A percentile compares a stretch with the other conserved stretches of the same genome.
Evolutionary conservation across 2,797 vertebrate genomes (phyloP).

Genomic region (Falco naumanni): DNA sequence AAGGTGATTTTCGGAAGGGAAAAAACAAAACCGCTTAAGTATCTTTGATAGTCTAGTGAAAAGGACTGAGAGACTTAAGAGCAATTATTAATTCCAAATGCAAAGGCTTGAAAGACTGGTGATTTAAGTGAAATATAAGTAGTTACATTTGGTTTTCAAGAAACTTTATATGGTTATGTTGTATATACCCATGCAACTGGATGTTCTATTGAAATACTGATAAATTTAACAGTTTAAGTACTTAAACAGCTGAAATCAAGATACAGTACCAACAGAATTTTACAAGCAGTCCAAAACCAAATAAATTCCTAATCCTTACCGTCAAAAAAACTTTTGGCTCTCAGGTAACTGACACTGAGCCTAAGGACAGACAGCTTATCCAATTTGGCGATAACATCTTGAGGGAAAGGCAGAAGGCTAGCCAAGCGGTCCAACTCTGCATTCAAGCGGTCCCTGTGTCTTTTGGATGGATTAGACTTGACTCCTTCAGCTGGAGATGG

Average conservation of each 20-base stretch:
- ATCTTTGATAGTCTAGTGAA: not conserved
- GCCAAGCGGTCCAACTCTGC: conserved; percentile 86
- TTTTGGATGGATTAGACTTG: conserved; percentile 89
- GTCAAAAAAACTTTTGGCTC: conserved; percentile 88
- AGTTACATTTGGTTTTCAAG: conserved; percentile 36
- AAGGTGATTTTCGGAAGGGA: not conserved
- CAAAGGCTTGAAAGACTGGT: not conserved
- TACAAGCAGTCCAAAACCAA: not conserved
- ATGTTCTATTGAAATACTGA: not conserved
- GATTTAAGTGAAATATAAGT: conserved; percentile 3
- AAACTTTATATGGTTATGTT: conserved; percentile 23
- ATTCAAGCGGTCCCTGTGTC: conserved; percentile 87
- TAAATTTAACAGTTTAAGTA: conserved; percentile 14
- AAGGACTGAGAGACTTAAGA: not conserved
- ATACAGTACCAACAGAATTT: not conserved
- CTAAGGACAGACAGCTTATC: conserved; percentile 89
- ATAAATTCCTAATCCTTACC: conserved; percentile 75
- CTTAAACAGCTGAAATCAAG: not conserved
- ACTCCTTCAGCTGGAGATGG: conserved; percentile 77
- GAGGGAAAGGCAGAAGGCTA: conserved; percentile 84
- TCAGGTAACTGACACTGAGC: conserved; percentile 88
- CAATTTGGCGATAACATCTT: conserved; percentile 86
- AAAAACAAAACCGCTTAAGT: not conserved
- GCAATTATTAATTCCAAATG: conserved; percentile 15
- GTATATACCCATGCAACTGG: not conserved